Conservation (phyloP, 2,797 vertebrate genomes). For the Toxotes lorentzi region DNA sequence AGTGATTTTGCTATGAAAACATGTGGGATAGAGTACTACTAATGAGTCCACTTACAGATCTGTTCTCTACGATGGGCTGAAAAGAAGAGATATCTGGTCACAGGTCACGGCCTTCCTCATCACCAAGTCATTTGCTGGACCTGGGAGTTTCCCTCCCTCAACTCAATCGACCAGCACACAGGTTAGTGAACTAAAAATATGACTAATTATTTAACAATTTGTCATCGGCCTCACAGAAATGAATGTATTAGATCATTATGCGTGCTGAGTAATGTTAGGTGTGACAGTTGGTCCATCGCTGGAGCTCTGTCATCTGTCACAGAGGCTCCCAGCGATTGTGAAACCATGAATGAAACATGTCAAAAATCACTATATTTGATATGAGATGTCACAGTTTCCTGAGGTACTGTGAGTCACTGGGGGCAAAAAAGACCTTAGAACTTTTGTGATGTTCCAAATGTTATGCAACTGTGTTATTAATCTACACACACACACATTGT, state of each 20-base stretch:
- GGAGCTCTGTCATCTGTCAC: not conserved
- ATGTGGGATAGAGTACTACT: not conserved
- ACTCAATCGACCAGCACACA: slow-evolving; percentile 65
- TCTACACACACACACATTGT: not conserved
- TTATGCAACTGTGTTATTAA: not conserved
- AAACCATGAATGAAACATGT: slow-evolving; percentile 30
- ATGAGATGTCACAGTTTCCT: not conserved
- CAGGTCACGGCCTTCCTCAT: slow-evolving; percentile 82
- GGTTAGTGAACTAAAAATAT: slow-evolving; percentile 66
- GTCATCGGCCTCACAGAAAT: not conserved
- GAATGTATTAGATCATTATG: not conserved
- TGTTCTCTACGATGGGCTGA: slow-evolving; percentile 86
- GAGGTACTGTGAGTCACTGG: not conserved
- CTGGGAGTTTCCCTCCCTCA: slow-evolving; percentile 77
- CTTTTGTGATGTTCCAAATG: no score
- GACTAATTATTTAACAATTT: not conserved
- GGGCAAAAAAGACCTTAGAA: not conserved
- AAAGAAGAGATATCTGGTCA: slow-evolving; percentile 77
- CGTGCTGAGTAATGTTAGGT: slow-evolving; percentile 14
- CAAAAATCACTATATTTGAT: not conserved
- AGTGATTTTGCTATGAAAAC: not conserved
- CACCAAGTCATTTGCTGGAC: slow-evolving; percentile 83
- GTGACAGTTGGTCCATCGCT: slow-evolving; percentile 1
- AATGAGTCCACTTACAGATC: slow-evolving; percentile 74
- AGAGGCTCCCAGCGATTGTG: slow-evolving; percentile 9